A percentile compares a stretch with the other conserved stretches of the same genome.
Evolutionary conservation across 2,888 invertebrate genomes (phyloP).

Genomic region (Endotricha flammealis): DNA sequence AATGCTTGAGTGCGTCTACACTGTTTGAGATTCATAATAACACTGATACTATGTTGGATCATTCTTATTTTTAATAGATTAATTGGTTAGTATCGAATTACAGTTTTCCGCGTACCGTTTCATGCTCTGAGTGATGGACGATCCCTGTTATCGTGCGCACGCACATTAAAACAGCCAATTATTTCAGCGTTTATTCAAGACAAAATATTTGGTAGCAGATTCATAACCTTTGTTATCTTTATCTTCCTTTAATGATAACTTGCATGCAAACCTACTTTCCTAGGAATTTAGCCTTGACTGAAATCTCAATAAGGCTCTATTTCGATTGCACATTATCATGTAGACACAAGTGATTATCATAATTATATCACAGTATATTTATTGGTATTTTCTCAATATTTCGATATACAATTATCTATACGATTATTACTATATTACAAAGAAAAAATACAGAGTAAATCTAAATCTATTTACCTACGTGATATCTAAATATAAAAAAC

Average conservation of each 20-base stretch:
- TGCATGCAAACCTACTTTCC: background rate
- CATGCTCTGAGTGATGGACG: conserved; percentile 5
- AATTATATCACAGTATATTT: too few relatives aligned
- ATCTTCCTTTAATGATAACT: background rate
- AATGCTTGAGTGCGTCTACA: background rate
- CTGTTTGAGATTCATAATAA: background rate
- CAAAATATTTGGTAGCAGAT: conserved; percentile 3
- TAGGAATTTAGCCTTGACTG: background rate
- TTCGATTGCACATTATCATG: too few relatives aligned
- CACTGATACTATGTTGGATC: background rate
- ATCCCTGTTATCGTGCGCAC: conserved; percentile 6
- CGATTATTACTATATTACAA: too few relatives aligned
- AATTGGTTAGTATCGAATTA: background rate
- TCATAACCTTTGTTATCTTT: conserved; percentile 3
- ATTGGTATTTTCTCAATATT: too few relatives aligned
- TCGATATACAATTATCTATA: too few relatives aligned
- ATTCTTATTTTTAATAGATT: background rate
- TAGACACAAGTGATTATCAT: too few relatives aligned
- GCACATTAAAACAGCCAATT: conserved; percentile 4
- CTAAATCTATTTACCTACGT: too few relatives aligned
- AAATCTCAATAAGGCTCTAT: background rate
- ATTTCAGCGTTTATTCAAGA: conserved; percentile 2
- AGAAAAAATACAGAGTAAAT: too few relatives aligned
- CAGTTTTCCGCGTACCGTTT: conserved; percentile 1
- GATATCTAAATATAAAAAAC: too few relatives aligned